These are phyloP conservation scores for Entomobrya multifasciata DNA, from an alignment of 2,888 invertebrate species.

Conservation along the genomic window DNA sequence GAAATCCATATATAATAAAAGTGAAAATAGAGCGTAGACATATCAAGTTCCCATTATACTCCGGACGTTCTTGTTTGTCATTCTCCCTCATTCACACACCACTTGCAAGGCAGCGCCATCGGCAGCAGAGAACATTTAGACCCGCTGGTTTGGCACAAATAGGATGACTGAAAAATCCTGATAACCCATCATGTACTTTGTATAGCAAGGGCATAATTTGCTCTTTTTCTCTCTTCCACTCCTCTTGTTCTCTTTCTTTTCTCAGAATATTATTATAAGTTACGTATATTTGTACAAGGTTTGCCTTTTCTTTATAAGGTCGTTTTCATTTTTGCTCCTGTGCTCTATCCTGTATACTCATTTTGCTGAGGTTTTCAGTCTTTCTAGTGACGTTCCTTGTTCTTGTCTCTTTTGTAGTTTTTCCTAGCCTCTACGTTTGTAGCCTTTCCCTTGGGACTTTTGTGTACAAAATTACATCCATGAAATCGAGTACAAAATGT, in stretches of 20 bases:
- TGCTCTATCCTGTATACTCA: neutral
- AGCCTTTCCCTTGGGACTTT: slow-evolving; percentile 9
- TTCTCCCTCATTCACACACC: neutral
- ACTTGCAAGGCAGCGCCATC: neutral
- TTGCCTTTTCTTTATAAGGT: neutral
- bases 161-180: slow-evolving; percentile 4
- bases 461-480: neutral
- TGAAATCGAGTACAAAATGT: slow-evolving; percentile 29
- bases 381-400: neutral
- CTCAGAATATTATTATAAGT: neutral
- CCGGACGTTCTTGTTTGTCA: neutral
- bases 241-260: neutral
- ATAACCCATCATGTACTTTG: neutral
- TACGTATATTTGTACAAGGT: neutral
- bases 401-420: neutral
- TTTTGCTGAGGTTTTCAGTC: neutral
- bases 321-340: neutral
- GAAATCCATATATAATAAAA: slow-evolving; percentile 10
- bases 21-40: neutral
- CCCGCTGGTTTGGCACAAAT: neutral
- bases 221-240: neutral
- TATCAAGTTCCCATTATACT: neutral
- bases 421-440: neutral
- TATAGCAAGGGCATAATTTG: neutral
- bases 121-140: neutral